Evolutionary conservation across 2,797 vertebrate species (phyloP), one percentile per base, ranked within the genome.

Genomic region (Notolepis coatsorum): DNA sequence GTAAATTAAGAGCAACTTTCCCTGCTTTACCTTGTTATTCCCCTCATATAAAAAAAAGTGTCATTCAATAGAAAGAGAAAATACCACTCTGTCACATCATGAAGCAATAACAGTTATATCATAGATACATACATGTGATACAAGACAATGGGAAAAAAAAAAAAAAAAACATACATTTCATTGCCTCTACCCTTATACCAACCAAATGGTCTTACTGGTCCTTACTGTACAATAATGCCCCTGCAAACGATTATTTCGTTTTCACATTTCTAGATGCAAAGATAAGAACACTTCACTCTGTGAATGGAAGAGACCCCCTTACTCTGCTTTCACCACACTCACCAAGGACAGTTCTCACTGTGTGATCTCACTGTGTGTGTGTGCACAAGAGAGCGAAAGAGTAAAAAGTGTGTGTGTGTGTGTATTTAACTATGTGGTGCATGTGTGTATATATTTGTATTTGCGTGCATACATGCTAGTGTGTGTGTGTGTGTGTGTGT

Each of bases 231-330:
- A 81, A 81, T 91, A 93, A 89, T 92, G 91, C 93, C 86, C 89
- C 76, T 78, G 74, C 84, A 71, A 68, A 83, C n/a, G n/a, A 72
- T 60, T 79, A 85, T 58, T 41, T 18, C 17, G 61, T 84, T 65
- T 90, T 93, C 90, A 91, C 87, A 92, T 93, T 93, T 89, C 81
- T 81, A 80, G 73, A 85, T 80, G 73, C 85, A 87, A 88, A 82
- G 65, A 81, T 47, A 69, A 66, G 73, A 89, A 85, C 76, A 84
- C 81, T 87, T 88, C 80, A 85, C 79, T 84, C 72, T 60, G 63
- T 79, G 68, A 86, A 70, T 65, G 61, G 57, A 62, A 33, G 48
- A 78, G 71, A 76, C 60, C 71, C 60, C 71, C 66, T 77, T 25
- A 64, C 54, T 56, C 60, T 64, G 56, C 48, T 42, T 38, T 35